These are phyloP conservation scores for Desmodus rotundus DNA, from an alignment of 2,113 vertebrate genomes.

Conservation along the genomic window DNA sequence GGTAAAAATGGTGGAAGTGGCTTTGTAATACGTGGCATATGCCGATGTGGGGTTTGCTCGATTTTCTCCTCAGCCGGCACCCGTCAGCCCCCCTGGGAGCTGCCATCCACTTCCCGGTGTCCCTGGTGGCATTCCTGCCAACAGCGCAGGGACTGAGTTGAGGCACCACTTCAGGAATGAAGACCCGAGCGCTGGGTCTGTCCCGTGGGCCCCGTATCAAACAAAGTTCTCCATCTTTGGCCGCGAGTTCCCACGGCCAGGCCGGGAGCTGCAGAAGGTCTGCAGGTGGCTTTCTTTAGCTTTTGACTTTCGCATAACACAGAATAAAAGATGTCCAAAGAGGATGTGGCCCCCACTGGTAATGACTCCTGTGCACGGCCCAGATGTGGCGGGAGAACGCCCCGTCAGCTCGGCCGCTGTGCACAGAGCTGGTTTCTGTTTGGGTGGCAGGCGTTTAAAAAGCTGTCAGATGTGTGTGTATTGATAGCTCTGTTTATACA, in stretches of 20 bases:
- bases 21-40: not conserved
- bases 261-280: constrained; percentile 23
- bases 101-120: not conserved
- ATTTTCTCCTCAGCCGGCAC: too few species aligned
- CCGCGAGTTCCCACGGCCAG: not conserved
- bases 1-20: not conserved
- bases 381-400: not conserved
- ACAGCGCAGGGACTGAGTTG: not conserved
- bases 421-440: not conserved
- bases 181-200: not conserved
- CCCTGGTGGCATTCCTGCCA: not conserved
- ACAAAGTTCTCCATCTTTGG: not conserved
- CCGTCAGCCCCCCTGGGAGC: not conserved
- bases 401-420: not conserved
- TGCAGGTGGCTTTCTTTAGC: not conserved
- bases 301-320: constrained; percentile 67
- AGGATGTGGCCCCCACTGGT: not conserved
- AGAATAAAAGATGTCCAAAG: constrained; percentile 52
- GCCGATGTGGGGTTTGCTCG: fast-evolving
- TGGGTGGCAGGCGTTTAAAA: not conserved
- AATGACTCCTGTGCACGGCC: not conserved
- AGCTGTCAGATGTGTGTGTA: not conserved
- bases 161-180: not conserved
- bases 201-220: not conserved
- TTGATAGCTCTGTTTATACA: not conserved